phyloP scores from a whole-genome alignment of 1,140 invertebrate genomes.

The Apis mellifera region DNA sequence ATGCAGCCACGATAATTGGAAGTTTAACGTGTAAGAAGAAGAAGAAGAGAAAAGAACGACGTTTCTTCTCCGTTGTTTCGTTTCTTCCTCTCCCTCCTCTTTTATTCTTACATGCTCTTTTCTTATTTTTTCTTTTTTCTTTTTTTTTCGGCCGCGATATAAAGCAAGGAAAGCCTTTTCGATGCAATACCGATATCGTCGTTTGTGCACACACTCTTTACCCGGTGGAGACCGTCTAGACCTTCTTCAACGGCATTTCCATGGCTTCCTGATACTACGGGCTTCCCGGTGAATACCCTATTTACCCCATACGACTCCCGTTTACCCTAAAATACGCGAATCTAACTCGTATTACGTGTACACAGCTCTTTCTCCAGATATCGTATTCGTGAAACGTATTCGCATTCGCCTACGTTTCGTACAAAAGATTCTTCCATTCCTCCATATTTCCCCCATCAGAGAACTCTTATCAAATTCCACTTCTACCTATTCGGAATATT shows the following conservation, averaged over 20 bases:
- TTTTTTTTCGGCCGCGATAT: constrained; percentile 17
- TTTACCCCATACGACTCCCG: constrained; percentile 55
- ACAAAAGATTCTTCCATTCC: no score
- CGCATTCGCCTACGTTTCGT: not conserved
- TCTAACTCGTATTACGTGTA: constrained; percentile 41
- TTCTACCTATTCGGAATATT: not conserved
- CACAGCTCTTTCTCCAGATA: not conserved
- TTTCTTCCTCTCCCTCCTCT: not conserved
- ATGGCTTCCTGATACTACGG: constrained; percentile 59
- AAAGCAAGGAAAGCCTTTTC: constrained; percentile 50
- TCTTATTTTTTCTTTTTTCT: no score
- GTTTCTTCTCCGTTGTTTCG: not conserved
- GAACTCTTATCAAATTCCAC: not conserved
- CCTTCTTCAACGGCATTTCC: constrained; percentile 57
- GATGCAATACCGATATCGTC: constrained; percentile 52
- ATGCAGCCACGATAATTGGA: constrained; percentile 21
- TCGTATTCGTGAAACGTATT: not conserved
- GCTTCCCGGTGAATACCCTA: constrained; percentile 66
- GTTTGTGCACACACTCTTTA: constrained; percentile 32
- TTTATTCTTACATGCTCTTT: no score
- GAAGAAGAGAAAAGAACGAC: not conserved
- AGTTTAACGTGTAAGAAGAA: constrained; percentile 23
- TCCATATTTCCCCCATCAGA: no score
- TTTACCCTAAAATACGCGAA: constrained; percentile 57
- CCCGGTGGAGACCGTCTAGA: constrained; percentile 51